These are phyloP conservation scores for Eilema sororculum DNA, from an alignment of 2,888 invertebrate species.

Conservation along the genomic window DNA sequence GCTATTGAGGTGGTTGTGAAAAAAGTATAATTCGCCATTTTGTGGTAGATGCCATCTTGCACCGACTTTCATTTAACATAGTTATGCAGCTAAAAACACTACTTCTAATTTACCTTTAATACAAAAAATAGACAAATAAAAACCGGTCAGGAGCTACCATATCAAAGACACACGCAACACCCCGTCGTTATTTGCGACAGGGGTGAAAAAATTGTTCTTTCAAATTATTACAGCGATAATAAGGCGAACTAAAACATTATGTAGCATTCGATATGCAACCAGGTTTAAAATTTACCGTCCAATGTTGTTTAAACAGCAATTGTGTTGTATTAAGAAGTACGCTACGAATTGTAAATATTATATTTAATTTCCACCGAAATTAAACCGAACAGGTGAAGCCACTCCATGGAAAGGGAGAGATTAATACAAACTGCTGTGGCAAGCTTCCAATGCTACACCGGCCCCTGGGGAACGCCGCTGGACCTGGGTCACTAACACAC, in stretches of 20 bases:
- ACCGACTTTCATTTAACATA: no score
- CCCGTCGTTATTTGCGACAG: no score
- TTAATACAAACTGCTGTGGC: neutral
- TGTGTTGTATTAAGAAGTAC: constrained; percentile 42
- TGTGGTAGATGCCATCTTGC: no score
- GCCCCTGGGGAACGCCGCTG: neutral
- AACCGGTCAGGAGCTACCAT: no score
- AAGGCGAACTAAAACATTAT: neutral
- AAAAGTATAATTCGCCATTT: no score
- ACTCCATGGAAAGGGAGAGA: neutral
- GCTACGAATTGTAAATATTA: constrained; percentile 34
- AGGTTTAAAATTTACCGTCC: constrained; percentile 24
- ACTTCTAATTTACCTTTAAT: no score
- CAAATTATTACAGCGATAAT: neutral
- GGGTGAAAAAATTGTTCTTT: no score
- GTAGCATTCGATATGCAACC: constrained; percentile 10
- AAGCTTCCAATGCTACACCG: neutral
- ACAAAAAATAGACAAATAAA: no score
- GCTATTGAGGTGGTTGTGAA: no score
- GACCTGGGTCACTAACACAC: no score
- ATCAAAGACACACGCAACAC: no score
- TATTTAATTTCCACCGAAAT: constrained; percentile 11
- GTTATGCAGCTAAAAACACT: no score
- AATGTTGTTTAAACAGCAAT: constrained; percentile 57
- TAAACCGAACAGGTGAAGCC: neutral